Evolutionary conservation across 2,888 invertebrate species (phyloP).

Genomic region (Folsomia manolachei): DNA sequence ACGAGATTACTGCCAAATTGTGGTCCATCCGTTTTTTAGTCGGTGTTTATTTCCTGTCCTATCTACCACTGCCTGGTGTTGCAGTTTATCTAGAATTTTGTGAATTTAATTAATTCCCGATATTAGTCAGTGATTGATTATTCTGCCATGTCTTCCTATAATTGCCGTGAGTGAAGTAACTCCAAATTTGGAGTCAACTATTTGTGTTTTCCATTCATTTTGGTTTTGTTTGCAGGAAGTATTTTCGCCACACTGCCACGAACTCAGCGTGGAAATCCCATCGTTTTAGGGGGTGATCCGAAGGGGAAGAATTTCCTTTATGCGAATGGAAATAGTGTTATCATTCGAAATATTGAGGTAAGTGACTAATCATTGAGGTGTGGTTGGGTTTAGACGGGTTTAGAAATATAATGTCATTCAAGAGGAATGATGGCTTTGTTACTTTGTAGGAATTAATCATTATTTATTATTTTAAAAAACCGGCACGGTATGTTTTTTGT

Average conservation of each 20-base stretch:
- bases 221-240: conserved; percentile 65
- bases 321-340: conserved; percentile 95
- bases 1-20: too few species aligned
- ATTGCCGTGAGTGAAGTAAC: background rate
- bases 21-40: too few species aligned
- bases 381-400: too few species aligned
- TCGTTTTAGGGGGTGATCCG: conserved; percentile 92
- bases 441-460: too few species aligned
- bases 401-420: too few species aligned
- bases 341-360: conserved; percentile 92
- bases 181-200: background rate
- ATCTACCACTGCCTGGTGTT: background rate
- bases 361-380: conserved; percentile 51
- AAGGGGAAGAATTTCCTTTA: conserved; percentile 96
- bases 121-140: too few species aligned
- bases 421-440: too few species aligned
- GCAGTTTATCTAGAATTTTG: too few species aligned
- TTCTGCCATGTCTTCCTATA: background rate
- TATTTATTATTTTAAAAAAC: too few species aligned
- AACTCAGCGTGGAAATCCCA: conserved; percentile 89
- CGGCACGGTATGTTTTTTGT: too few species aligned
- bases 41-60: background rate
- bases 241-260: conserved; percentile 90
- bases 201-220: conserved; percentile 1
- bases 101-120: too few species aligned